phyloP scores from a whole-genome alignment of 2,113 vertebrate species.

The Rhea pennata region DNA sequence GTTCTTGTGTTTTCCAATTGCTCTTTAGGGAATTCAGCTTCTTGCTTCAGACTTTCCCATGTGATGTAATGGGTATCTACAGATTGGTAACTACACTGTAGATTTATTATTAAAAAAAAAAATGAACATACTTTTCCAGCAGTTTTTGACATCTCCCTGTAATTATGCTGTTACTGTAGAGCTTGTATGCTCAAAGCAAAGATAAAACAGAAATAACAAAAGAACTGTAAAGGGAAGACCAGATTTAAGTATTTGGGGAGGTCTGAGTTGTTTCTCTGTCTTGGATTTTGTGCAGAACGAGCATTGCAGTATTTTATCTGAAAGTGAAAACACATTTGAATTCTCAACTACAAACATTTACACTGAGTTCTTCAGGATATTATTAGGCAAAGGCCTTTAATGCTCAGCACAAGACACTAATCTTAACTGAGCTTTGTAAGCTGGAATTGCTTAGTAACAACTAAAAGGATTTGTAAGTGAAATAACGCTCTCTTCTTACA shows the following conservation, averaged over 20 bases:
- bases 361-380: background rate
- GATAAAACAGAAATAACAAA: background rate
- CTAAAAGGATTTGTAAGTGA: background rate
- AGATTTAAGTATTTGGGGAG: background rate
- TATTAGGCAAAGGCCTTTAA: background rate
- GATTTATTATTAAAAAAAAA: background rate
- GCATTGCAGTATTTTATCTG: background rate
- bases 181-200: background rate
- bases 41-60: constrained; percentile 60
- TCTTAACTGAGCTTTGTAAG: background rate
- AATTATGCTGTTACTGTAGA: background rate
- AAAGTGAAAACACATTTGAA: background rate
- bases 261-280: background rate
- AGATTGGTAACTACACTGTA: background rate
- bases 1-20: constrained; percentile 43
- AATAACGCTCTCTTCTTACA: background rate
- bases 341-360: background rate
- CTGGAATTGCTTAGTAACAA: background rate
- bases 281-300: background rate
- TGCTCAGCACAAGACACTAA: background rate
- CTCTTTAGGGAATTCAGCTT: constrained; percentile 22
- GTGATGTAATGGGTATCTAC: constrained; percentile 52
- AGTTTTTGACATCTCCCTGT: background rate
- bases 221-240: fast-evolving
- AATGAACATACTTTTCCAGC: background rate